These are phyloP conservation scores for Gephyroberyx darwinii DNA, from an alignment of 2,797 vertebrate species.

Conservation along the genomic window DNA sequence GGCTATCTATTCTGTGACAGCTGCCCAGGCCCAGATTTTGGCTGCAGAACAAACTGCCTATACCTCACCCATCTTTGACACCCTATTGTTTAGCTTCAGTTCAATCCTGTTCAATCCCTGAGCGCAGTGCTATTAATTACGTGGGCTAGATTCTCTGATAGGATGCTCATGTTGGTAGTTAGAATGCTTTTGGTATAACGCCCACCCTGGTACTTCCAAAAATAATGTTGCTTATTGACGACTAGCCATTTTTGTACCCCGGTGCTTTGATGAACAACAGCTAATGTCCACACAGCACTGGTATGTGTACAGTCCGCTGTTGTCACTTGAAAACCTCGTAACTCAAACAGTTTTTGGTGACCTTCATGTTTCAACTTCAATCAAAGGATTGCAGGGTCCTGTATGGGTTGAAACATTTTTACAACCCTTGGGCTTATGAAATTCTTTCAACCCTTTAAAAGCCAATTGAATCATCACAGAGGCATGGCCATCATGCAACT, in stretches of 20 bases:
- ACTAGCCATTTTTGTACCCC: conserved; percentile 2
- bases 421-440: background rate
- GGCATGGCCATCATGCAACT: conserved; percentile 2
- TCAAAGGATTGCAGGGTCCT: conserved; percentile 8
- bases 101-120: background rate
- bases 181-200: conserved; percentile 6
- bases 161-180: conserved; percentile 10
- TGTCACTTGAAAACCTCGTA: background rate
- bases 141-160: conserved; percentile 8
- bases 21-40: conserved; percentile 4
- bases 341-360: background rate
- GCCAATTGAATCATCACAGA: background rate
- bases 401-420: background rate
- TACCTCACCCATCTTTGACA: background rate
- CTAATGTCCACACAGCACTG: background rate
- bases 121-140: background rate
- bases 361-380: too few relatives aligned
- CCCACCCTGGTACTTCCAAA: background rate
- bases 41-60: conserved; percentile 11
- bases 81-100: background rate
- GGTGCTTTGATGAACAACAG: background rate
- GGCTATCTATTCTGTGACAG: background rate
- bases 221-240: conserved; percentile 11
- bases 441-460: background rate
- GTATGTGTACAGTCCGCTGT: conserved; percentile 1